phyloP scores from a whole-genome alignment of 2,888 invertebrate species.

The Eucera pruinosa region DNA sequence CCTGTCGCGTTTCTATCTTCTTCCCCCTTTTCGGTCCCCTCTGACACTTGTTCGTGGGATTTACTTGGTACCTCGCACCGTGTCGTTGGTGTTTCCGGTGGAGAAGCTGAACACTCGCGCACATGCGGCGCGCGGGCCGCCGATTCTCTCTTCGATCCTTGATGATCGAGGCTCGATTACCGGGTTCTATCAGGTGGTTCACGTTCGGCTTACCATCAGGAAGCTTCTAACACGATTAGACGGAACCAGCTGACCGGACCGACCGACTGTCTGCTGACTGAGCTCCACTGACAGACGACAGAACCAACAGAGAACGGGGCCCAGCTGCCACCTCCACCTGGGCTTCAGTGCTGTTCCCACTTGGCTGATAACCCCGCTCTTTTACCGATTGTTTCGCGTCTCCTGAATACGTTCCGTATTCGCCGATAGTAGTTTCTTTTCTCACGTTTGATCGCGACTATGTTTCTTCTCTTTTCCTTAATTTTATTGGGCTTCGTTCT shows the following conservation, averaged over 20 bases:
- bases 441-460: no score
- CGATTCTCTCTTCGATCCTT: conserved; percentile 50
- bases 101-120: conserved; percentile 75
- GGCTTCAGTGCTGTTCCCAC: conserved; percentile 64
- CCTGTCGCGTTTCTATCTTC: conserved; percentile 54
- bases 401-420: no score
- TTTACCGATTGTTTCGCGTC: neutral
- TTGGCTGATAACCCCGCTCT: conserved; percentile 22
- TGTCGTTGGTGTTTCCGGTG: conserved; percentile 63
- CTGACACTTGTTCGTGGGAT: conserved; percentile 45
- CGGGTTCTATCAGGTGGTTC: conserved; percentile 52
- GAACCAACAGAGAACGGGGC: conserved; percentile 79
- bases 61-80: conserved; percentile 56
- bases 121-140: conserved; percentile 79
- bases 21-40: conserved; percentile 37
- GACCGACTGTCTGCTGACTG: conserved; percentile 81
- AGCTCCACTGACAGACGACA: conserved; percentile 78
- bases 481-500: no score
- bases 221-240: conserved; percentile 54
- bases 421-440: no score
- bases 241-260: conserved; percentile 80
- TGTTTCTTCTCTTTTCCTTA: neutral
- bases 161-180: conserved; percentile 34
- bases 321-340: conserved; percentile 77
- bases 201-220: conserved; percentile 62